Evolutionary conservation across 2,113 vertebrate species (phyloP), one percentile per base, ranked within the genome.

Genomic region (Chloebia gouldiae): DNA sequence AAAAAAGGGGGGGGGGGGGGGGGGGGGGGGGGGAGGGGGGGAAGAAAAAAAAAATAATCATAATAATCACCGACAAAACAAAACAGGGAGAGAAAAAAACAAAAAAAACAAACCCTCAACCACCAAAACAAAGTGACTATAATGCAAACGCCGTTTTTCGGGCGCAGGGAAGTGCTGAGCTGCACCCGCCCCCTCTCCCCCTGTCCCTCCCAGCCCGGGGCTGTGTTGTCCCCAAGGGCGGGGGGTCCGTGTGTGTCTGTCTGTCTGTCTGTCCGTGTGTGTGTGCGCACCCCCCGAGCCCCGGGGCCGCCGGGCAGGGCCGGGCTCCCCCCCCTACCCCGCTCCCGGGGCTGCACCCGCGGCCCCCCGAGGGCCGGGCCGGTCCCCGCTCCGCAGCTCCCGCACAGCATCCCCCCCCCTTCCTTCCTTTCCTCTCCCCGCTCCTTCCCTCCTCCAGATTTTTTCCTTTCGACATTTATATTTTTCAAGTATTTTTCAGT

Each of bases 401-500:
- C 53, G 53, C 53, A 54, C 53, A 33, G 53, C 53, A 21, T 54
- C 40, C 40, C 53, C 53, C 53, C 53, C 53, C 21, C 30, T 18
- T 54, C 40, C 12, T 54, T 54, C 53, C 53, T 33, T 20, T 5
- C 53, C 53, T 20, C 30, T 33, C 65, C 40, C 27, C 37, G n/a
- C 53, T 25, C 21, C 17, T 27, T 11, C 42, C n/a, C n/a, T 11
- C 63, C 31, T 50, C 72, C 73, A 93, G 64, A 86, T 76, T 66
- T 91, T 84, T 95, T 90, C 83, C 77, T 88, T 92, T 94, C 53
- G 25, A 91, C 90, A 88, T 88, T 94, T 94, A 63, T 92, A 81
- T 92, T 86, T 81, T 84, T 91, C 77, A 89, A 91, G 81, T 85
- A 91, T 95, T 95, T 93, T 96, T 93, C 86, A 95, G 85, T 89